Base-by-base conservation (phyloP, 2,113 vertebrate genomes). In the Theristicus caerulescens region DNA sequence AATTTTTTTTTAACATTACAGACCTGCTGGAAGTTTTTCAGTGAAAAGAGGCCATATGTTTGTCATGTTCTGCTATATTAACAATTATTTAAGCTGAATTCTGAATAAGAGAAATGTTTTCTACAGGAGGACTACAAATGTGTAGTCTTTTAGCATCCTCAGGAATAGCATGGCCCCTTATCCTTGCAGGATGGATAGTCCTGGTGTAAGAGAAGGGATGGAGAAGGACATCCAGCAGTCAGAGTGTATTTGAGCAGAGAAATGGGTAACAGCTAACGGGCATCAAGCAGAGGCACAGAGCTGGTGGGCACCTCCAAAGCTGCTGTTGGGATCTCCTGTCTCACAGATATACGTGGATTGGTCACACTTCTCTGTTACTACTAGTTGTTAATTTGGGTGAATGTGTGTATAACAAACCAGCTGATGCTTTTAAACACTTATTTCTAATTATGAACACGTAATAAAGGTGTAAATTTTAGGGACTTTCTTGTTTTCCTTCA, bases 261-360 rank as follows among this genome's bases (percentile, higher is more conserved):
- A 91, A 49, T 1, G 3, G 22, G 20, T 55, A 54, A 31, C 12
- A 44, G 34, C 19, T 32, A 38, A n/a, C 0, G 2, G 10, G 5
- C 22, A 34, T 7, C 0, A 1, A 42, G 36, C 12, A 79, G 31
- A 61, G 29, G 9, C n/a, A 61, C 0, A 0, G 34, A 52, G 9
- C 20, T 36, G 9, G 27, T 10, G 15, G 13, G 4, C 31, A 2
- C 8, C 42, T 80, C 19, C 27, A 44, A 64, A 72, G 7, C 11
- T 59, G 24, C 21, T 76, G 7, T 8, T 78, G 59, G 20, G 14
- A 27, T n/a, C 40, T 61, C 3, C 18, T 16, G 16, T n/a, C n/a
- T 64, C 22, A 7, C 7, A 62, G 57, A 70, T 9, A 26, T 16
- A 25, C 7, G 10, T 4, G 2, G 44, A 15, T 15, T 49, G 5